Conservation (phyloP, 2,113 vertebrate species). For the Cairina moschata region DNA sequence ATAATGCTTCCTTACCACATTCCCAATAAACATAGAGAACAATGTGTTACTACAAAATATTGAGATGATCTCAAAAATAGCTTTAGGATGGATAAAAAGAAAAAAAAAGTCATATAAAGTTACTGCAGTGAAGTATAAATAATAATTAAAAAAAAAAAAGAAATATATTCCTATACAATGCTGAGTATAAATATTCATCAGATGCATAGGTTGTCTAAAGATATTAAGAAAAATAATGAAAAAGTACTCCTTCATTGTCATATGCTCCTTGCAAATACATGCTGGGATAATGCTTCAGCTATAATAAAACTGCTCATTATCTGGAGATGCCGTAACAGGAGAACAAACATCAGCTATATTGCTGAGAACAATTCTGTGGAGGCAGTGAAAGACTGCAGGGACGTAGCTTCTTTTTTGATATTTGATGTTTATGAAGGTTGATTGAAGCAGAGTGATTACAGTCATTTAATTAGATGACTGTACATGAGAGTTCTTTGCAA, state of each 20-base stretch:
- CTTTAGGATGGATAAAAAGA: neutral
- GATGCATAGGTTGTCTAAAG: neutral
- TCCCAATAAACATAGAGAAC: neutral
- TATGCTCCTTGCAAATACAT: conserved; percentile 38
- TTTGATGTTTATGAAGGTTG: conserved; percentile 21
- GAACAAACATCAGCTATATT: conserved; percentile 34
- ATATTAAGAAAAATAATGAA: conserved; percentile 53
- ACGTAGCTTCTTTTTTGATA: conserved; percentile 2
- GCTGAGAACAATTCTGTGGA: conserved; percentile 4
- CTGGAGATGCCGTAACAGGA: conserved; percentile 40
- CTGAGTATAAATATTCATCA: conserved; percentile 50
- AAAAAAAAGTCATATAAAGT: neutral
- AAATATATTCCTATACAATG: neutral
- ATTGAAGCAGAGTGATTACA: conserved; percentile 6
- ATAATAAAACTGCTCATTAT: conserved; percentile 63
- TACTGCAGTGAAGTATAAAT: neutral
- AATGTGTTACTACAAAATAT: neutral
- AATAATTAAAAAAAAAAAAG: neutral
- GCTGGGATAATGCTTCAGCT: conserved; percentile 50
- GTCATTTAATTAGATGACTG: neutral
- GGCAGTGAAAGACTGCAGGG: neutral
- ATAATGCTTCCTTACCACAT: neutral
- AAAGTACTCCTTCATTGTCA: conserved; percentile 29
- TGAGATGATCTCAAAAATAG: neutral
- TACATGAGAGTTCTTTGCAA: neutral